phyloP scores from a whole-genome alignment of 2,797 vertebrate species.

The Malacoctenus gilli region DNA sequence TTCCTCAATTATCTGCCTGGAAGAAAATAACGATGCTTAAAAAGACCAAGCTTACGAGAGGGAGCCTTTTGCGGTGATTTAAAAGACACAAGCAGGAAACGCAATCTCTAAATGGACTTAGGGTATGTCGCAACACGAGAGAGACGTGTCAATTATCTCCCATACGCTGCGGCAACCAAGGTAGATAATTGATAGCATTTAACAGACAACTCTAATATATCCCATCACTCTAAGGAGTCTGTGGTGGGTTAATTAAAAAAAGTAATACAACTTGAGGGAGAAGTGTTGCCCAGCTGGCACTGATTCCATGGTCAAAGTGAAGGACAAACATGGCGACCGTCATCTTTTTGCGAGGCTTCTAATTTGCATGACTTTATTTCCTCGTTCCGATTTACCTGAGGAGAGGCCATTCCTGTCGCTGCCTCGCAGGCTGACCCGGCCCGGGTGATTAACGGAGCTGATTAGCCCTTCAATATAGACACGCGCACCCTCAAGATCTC shows the following conservation, averaged over 20 bases:
- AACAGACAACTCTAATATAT: slow-evolving; percentile 64
- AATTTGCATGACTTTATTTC: slow-evolving; percentile 71
- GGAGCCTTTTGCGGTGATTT: neutral
- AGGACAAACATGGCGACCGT: slow-evolving; percentile 66
- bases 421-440: slow-evolving; percentile 62
- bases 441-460: slow-evolving; percentile 71
- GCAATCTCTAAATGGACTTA: slow-evolving; percentile 12
- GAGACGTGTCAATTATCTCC: slow-evolving; percentile 58
- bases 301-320: slow-evolving; percentile 78
- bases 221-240: slow-evolving; percentile 66
- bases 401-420: slow-evolving; percentile 59
- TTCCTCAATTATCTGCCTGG: slow-evolving; percentile 43
- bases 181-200: slow-evolving; percentile 62
- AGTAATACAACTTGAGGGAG: slow-evolving; percentile 72
- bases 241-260: slow-evolving; percentile 74
- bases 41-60: slow-evolving; percentile 1
- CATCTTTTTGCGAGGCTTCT: slow-evolving; percentile 67
- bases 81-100: too few relatives aligned
- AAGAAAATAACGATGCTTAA: slow-evolving; percentile 25
- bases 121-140: slow-evolving; percentile 26
- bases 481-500: slow-evolving; percentile 16
- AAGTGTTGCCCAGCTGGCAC: slow-evolving; percentile 59
- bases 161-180: slow-evolving; percentile 50
- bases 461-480: slow-evolving; percentile 63
- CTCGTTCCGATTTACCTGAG: slow-evolving; percentile 71